Evolutionary conservation across 1,140 invertebrate species (phyloP), one percentile per base, ranked within the genome.

Genomic region (Halesus radiatus): DNA sequence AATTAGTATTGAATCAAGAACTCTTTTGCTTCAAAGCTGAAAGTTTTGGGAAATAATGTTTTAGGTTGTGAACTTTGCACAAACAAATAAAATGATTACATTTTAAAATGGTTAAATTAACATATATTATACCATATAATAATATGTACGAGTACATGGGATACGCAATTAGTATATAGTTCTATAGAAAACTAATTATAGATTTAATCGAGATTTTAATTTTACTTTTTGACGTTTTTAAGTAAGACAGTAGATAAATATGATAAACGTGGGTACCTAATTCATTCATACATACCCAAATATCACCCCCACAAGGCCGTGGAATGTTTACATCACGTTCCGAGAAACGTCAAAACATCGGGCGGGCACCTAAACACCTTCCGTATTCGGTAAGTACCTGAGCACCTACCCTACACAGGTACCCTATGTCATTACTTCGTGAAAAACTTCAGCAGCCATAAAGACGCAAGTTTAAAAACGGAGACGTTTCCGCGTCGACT

Each of bases 401-500:
- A 6, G 6, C 32, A 32, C 32, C n/a, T n/a, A n/a, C n/a, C 37
- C 8, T 45, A 45, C 10, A 45, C 37, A 45, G 37, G 37, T 37
- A 45, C 37, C 10, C 37, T n/a, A 22, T 54, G 23, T 53, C 66
- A 70, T 70, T 10, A 8, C 64, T 0, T 32, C 29, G 32, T 8
- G 5, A 32, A 68, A 68, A 37, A 68, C 16, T 60, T 23, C 56
- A 10, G 62, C 10, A 13, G 26, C 58, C 37, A 22, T 20, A 60
- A 66, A 64, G 53, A 76, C 15, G 10, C 20, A 29, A 70, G 50
- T 15, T 23, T 7, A 23, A 76, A 64, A 60, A 78, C 77, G 60
- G 64, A 80, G 79, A 76, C 70, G 76, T 58, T 81, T 76, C 45
- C 76, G 60, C 56, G 72, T 76, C 82, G 82, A 73, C 81, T 68